Percentiles rank a stretch among this genome's conserved stretches.
phyloP scores from a whole-genome alignment of 2,888 invertebrate genomes.

The Drosophila diplacantha region DNA sequence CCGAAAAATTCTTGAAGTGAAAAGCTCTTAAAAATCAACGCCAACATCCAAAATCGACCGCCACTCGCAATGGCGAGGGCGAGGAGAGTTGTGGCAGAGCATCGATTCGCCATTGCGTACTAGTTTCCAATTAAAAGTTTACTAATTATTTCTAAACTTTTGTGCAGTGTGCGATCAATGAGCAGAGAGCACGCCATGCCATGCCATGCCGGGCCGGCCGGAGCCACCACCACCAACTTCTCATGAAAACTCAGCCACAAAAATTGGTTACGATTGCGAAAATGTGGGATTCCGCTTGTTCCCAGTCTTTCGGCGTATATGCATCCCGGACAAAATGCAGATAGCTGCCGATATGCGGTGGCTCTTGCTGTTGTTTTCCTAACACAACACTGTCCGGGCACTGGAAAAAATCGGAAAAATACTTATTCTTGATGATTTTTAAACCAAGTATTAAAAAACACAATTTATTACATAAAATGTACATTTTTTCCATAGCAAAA shows the following conservation, averaged over 20 bases:
- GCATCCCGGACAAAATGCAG: constrained; percentile 19
- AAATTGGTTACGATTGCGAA: constrained; percentile 52
- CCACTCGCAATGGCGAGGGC: constrained; percentile 51
- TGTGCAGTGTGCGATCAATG: constrained; percentile 64
- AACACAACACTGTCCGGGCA: constrained; percentile 3
- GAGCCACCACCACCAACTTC: constrained; percentile 12
- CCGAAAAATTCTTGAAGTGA: constrained; percentile 59
- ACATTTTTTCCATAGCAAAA: no score
- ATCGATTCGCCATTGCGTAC: constrained; percentile 69
- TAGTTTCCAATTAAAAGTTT: constrained; percentile 72
- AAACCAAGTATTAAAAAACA: no score
- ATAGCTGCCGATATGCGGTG: constrained; percentile 8
- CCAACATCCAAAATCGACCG: constrained; percentile 65
- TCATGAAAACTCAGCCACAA: constrained; percentile 40
- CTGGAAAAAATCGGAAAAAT: not conserved
- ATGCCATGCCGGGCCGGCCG: constrained; percentile 56
- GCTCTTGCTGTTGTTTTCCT: constrained; percentile 17
- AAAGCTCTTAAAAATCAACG: constrained; percentile 68
- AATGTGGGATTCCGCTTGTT: constrained; percentile 14
- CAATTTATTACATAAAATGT: no score
- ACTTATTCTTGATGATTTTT: no score
- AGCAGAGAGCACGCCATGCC: constrained; percentile 66
- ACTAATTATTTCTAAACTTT: constrained; percentile 72
- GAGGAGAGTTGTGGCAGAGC: constrained; percentile 20
- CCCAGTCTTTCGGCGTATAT: constrained; percentile 34